Base-by-base conservation (phyloP, 2,797 vertebrate species). In the Xenops minutus region DNA sequence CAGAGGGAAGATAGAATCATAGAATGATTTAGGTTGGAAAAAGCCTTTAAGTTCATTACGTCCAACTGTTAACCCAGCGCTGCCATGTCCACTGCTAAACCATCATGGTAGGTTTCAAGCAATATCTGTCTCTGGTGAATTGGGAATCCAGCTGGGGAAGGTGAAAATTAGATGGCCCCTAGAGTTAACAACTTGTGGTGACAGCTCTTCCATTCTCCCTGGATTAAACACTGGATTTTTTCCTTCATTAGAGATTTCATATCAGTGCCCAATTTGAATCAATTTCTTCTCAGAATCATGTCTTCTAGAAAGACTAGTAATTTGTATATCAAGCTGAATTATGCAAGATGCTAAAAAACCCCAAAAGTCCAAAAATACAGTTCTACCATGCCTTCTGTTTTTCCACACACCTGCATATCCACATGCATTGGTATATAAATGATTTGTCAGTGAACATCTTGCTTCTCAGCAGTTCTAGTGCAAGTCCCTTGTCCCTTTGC, bases 351-450 rank as follows among this genome's bases (percentile, higher is more conserved):
- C 48, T 80, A 24, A 63, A 88, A 64, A 39, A 12, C 8, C 1
- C 2, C 30, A 1, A 4, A 64, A 39, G 18, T 36, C 12, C 4
- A 6, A 29, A n/a, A 75, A 32, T 10, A 4, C 24, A 39, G 4
- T 76, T 69, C 59, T 49, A 6, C 29, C 10, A 2, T 77, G 30
- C 26, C 26, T 83, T 68, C n/a, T 75, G 23, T n/a, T 73, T 80
- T 75, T 55, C 52, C 61, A 21, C 37, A 32, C 19, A 7, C 7
- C 2, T 67, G 15, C 2, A 2, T n/a, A 10, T 43, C 15, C 36
- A 12, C 20, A 27, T 69, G 67, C 20, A 44, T 26, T 26, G 5
- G 12, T 24, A 3, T 12, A 22, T 6, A 76, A 72, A n/a, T 51
- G 12, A 37, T 76, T 69, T 44, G 20, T n/a, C 56, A 62, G 23